Evolutionary conservation across 2,797 vertebrate species (phyloP).

Genomic region (Poeciliopsis gracilis): DNA sequence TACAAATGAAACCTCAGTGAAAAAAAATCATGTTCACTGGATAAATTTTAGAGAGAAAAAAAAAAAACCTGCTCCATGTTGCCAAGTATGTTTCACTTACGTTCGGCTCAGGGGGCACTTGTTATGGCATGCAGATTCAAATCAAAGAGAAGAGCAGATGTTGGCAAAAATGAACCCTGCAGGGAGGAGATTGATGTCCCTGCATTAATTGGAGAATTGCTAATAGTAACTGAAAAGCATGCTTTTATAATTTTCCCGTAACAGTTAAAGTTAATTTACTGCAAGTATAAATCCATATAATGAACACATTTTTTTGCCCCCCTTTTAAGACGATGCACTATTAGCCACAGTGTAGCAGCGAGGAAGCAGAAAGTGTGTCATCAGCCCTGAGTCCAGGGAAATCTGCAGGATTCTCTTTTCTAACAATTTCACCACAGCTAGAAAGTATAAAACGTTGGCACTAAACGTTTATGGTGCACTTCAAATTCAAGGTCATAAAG

Average conservation of each 20-base stretch:
- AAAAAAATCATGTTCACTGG: constrained; percentile 14
- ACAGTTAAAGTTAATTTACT: background rate
- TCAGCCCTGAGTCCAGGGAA: too few relatives aligned
- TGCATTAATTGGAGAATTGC: background rate
- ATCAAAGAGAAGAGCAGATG: constrained; percentile 20
- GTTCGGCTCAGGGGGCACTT: constrained; percentile 35
- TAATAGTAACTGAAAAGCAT: background rate
- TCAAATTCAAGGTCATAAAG: background rate
- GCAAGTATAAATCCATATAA: too few relatives aligned
- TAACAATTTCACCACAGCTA: too few relatives aligned
- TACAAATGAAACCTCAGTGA: constrained; percentile 1
- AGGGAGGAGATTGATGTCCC: background rate
- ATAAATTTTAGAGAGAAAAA: constrained; percentile 18
- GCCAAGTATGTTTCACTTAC: constrained; percentile 14
- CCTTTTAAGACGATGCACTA: too few relatives aligned
- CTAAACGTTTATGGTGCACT: too few relatives aligned
- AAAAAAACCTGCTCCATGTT: constrained; percentile 11
- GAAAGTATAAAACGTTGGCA: too few relatives aligned
- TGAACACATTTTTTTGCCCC: too few relatives aligned
- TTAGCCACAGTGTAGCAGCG: too few relatives aligned
- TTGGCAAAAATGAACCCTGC: constrained; percentile 7
- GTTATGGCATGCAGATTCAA: constrained; percentile 34
- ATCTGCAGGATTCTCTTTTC: too few relatives aligned
- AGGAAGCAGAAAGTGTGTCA: too few relatives aligned
- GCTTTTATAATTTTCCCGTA: background rate